phyloP scores from a whole-genome alignment of 1,140 invertebrate genomes.

The Cydia pomonella region DNA sequence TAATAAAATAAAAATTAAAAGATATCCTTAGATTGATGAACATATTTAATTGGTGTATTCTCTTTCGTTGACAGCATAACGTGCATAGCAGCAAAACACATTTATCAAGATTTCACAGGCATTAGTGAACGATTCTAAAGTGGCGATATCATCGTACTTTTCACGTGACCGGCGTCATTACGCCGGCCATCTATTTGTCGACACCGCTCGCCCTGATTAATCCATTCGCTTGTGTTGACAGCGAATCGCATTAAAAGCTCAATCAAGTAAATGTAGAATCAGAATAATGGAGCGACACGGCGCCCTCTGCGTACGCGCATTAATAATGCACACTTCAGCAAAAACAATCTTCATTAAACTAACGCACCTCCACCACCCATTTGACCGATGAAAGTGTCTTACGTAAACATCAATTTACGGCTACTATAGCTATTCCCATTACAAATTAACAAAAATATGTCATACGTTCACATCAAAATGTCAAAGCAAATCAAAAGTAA shows the following conservation, averaged over 20 bases:
- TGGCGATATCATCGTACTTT: conserved; percentile 47
- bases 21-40: conserved; percentile 15
- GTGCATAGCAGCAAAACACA: conserved; percentile 10
- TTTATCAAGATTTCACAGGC: conserved; percentile 45
- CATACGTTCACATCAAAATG: conserved; percentile 60
- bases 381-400: conserved; percentile 15
- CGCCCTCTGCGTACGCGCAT: conserved; percentile 75
- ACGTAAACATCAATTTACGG: conserved; percentile 30
- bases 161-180: conserved; percentile 70
- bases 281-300: conserved; percentile 69
- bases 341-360: conserved; percentile 79
- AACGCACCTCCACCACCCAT: conserved; percentile 64
- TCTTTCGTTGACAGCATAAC: conserved; percentile 22
- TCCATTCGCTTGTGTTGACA: conserved; percentile 64
- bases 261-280: conserved; percentile 80
- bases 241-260: conserved; percentile 79
- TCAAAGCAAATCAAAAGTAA: conserved; percentile 50
- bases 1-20: neutral
- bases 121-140: conserved; percentile 39
- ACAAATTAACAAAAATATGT: conserved; percentile 63
- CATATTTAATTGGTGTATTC: conserved; percentile 9
- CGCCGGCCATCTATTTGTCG: conserved; percentile 62
- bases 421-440: conserved; percentile 25
- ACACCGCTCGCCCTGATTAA: conserved; percentile 75
- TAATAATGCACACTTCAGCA: conserved; percentile 74